phyloP scores from a whole-genome alignment of 2,797 vertebrate genomes.

The Diceros bicornis region DNA sequence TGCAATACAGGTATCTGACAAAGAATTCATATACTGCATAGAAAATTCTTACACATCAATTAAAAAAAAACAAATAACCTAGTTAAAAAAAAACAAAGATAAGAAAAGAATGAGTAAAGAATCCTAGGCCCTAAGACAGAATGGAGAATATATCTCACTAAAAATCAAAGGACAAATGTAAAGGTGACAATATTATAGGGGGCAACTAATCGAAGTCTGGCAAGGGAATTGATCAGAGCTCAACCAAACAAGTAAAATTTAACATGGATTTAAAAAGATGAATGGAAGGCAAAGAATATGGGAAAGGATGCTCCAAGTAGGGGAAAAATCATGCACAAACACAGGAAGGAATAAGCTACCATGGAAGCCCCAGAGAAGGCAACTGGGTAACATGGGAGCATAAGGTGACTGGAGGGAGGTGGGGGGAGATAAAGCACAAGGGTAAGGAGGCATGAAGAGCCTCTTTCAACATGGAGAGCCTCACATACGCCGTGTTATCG shows the following conservation, averaged over 20 bases:
- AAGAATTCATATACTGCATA: neutral
- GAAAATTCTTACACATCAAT: neutral
- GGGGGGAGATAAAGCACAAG: neutral
- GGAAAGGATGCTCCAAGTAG: neutral
- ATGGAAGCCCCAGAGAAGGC: neutral
- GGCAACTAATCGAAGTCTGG: neutral
- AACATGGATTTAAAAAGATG: neutral
- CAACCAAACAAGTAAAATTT: neutral
- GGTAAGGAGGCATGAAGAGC: neutral
- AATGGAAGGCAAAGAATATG: neutral
- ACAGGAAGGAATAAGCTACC: neutral
- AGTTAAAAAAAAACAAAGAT: neutral
- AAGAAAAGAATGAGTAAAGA: neutral
- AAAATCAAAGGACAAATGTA: neutral
- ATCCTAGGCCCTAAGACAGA: neutral
- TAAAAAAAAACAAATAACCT: neutral
- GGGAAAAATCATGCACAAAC: neutral
- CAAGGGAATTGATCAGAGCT: neutral
- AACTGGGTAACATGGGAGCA: neutral
- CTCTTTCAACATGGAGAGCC: neutral
- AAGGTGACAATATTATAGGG: neutral
- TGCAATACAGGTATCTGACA: neutral
- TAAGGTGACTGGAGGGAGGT: neutral
- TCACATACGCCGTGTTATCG: accelerated
- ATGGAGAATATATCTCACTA: neutral